Evolutionary conservation across 2,797 vertebrate species (phyloP).

Genomic region (Ctenosaura bakeri): DNA sequence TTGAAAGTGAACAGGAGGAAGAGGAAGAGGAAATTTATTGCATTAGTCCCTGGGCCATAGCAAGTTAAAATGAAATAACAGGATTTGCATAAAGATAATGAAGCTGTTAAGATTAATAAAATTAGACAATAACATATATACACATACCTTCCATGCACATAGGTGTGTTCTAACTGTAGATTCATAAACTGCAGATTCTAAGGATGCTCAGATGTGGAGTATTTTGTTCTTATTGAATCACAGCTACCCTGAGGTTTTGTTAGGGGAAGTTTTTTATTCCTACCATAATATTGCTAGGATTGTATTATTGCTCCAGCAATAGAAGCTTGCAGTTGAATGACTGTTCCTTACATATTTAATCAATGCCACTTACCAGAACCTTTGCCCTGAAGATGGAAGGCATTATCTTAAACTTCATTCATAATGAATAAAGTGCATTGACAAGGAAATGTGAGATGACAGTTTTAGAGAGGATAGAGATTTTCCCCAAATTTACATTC

Average conservation of each 20-base stretch:
- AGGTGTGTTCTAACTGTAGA: background rate
- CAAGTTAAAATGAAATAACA: too few relatives aligned
- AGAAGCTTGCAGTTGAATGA: slow-evolving; percentile 13
- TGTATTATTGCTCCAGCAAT: background rate
- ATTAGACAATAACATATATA: too few relatives aligned
- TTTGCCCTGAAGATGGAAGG: slow-evolving; percentile 30
- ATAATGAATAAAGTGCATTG: slow-evolving; percentile 35
- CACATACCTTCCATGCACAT: background rate
- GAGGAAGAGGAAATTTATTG: too few relatives aligned
- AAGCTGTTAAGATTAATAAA: too few relatives aligned
- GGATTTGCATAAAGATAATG: too few relatives aligned
- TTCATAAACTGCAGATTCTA: background rate
- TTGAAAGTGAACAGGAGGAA: too few relatives aligned
- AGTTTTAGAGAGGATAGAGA: background rate
- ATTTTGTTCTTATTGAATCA: background rate
- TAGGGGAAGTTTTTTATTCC: slow-evolving; percentile 17
- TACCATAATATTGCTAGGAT: slow-evolving; percentile 16
- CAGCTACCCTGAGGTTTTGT: background rate
- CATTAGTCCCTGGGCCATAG: too few relatives aligned
- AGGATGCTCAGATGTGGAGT: background rate
- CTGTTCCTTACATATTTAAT: slow-evolving; percentile 19
- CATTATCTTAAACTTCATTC: slow-evolving; percentile 32
- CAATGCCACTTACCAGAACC: slow-evolving; percentile 36
- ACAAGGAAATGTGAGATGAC: slow-evolving; percentile 8
- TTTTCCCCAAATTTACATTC: background rate